phyloP scores from a whole-genome alignment of 2,113 vertebrate species.

The Scalopus aquaticus region DNA sequence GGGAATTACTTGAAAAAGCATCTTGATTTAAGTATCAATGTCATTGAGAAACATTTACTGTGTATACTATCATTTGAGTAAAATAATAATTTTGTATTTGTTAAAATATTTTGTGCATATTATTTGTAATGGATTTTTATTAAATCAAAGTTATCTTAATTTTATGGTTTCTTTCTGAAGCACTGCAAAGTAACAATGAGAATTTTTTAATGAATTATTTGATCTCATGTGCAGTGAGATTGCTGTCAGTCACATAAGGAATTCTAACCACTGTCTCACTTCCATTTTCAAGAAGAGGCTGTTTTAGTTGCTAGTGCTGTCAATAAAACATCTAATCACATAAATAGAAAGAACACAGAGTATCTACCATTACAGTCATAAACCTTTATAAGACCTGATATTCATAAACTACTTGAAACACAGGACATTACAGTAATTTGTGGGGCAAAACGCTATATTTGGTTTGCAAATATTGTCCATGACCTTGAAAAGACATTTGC shows the following conservation, averaged over 20 bases:
- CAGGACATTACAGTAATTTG: background rate
- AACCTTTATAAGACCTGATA: background rate
- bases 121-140: slow-evolving; percentile 24
- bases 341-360: background rate
- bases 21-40: slow-evolving; percentile 63
- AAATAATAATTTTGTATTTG: slow-evolving; percentile 53
- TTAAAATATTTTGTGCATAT: background rate
- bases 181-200: slow-evolving; percentile 3
- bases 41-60: slow-evolving; percentile 34
- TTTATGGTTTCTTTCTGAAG: background rate
- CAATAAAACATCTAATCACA: background rate
- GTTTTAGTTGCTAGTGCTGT: background rate
- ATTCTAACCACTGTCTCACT: background rate
- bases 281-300: background rate
- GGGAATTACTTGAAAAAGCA: slow-evolving; percentile 13
- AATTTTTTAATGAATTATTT: background rate
- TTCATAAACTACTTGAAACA: background rate
- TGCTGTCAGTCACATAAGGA: background rate
- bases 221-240: background rate
- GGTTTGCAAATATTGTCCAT: background rate
- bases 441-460: background rate
- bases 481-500: background rate
- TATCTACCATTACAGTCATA: background rate
- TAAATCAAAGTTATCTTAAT: slow-evolving; percentile 27
- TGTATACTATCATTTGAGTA: slow-evolving; percentile 47